These are phyloP conservation scores for Drepana arcuata DNA, from an alignment of 1,140 invertebrate genomes.

Conservation along the genomic window DNA sequence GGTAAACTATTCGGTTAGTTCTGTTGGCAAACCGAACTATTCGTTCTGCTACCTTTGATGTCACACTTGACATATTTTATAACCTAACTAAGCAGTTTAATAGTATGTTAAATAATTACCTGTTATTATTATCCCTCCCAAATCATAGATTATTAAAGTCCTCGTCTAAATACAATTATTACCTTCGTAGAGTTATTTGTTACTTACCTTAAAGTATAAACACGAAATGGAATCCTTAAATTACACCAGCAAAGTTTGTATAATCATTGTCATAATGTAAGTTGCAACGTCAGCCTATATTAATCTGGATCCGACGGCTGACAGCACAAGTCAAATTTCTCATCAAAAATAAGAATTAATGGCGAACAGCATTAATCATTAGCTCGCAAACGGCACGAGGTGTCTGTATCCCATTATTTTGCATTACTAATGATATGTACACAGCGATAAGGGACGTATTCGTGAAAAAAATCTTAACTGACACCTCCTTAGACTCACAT, in stretches of 20 bases:
- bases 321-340: slow-evolving; percentile 70
- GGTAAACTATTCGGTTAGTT: slow-evolving; percentile 60
- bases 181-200: too few relatives aligned
- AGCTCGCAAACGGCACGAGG: slow-evolving; percentile 67
- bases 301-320: slow-evolving; percentile 67
- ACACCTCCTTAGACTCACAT: too few relatives aligned
- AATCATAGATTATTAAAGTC: too few relatives aligned
- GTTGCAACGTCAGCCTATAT: slow-evolving; percentile 67
- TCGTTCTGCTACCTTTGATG: slow-evolving; percentile 50
- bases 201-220: too few relatives aligned
- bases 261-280: slow-evolving; percentile 50
- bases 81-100: too few relatives aligned
- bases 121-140: too few relatives aligned
- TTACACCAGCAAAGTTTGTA: too few relatives aligned
- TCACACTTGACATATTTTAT: too few relatives aligned
- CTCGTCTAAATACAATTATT: too few relatives aligned
- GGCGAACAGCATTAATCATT: slow-evolving; percentile 67
- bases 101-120: too few relatives aligned
- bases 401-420: slow-evolving; percentile 71
- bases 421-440: slow-evolving; percentile 71
- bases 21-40: slow-evolving; percentile 52
- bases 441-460: slow-evolving; percentile 61
- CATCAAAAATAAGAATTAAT: slow-evolving; percentile 73
- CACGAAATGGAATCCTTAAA: too few relatives aligned
- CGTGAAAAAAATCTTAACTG: slow-evolving; percentile 44